Evolutionary conservation across 2,888 invertebrate species (phyloP).

Genomic region (Myathropa florea): DNA sequence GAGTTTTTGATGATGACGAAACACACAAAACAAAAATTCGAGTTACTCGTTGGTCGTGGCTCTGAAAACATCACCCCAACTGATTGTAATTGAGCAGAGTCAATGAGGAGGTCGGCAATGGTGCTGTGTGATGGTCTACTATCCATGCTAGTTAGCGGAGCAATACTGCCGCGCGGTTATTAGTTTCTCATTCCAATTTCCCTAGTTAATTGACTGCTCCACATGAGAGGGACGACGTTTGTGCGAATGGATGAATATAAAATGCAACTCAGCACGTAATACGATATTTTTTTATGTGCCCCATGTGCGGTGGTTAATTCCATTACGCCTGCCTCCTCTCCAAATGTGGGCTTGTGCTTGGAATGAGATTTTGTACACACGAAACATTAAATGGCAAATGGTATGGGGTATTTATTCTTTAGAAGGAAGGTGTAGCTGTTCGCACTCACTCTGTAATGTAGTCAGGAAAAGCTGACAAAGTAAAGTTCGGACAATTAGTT

Average conservation of each 20-base stretch:
- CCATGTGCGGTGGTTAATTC: constrained; percentile 59
- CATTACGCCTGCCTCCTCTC: constrained; percentile 25
- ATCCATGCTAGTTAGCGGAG: background rate
- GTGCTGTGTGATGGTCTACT: background rate
- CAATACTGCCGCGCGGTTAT: background rate
- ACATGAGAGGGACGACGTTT: background rate
- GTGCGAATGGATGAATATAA: background rate
- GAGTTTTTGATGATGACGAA: background rate
- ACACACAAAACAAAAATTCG: background rate
- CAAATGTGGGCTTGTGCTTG: background rate
- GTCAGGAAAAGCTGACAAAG: background rate
- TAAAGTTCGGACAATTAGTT: background rate
- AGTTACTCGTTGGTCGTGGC: background rate
- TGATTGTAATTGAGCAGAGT: constrained; percentile 53
- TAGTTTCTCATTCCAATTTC: constrained; percentile 23
- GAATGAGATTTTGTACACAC: background rate
- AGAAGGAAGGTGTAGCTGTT: background rate
- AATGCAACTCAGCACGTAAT: constrained; percentile 48
- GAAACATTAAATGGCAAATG: background rate
- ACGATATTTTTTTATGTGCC: constrained; percentile 36
- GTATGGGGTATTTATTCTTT: background rate
- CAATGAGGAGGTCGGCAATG: constrained; percentile 39
- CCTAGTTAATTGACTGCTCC: constrained; percentile 23
- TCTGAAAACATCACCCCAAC: background rate
- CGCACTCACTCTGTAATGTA: background rate